A percentile compares a stretch with the other conserved stretches of the same genome.
Conservation (phyloP, 2,797 vertebrate genomes). For the Sebastes goodei region DNA sequence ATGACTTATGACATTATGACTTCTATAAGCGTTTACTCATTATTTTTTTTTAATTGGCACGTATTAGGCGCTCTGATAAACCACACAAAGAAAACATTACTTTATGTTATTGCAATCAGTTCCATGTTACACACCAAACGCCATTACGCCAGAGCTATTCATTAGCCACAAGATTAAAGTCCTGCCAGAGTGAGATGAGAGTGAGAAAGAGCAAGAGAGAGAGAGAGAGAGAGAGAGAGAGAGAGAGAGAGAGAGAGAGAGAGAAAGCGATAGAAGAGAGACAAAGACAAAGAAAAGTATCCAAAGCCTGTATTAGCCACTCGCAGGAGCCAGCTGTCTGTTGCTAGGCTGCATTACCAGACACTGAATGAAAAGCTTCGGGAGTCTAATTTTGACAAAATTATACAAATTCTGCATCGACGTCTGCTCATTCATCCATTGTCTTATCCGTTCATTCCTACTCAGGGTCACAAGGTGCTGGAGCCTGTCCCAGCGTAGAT, state of each 20-base stretch:
- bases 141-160: constrained; percentile 16
- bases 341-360: constrained; percentile 67
- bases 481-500: constrained; percentile 40
- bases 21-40: neutral
- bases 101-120: constrained; percentile 15
- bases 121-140: constrained; percentile 11
- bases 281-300: constrained; percentile 24
- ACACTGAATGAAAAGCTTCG: constrained; percentile 42
- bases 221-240: neutral
- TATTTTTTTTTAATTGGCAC: neutral
- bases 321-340: constrained; percentile 62
- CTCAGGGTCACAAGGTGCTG: constrained; percentile 44
- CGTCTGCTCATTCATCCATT: constrained; percentile 44
- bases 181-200: constrained; percentile 28
- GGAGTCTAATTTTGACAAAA: constrained; percentile 43
- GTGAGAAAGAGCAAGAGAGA: constrained; percentile 4
- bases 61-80: constrained; percentile 1
- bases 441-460: constrained; percentile 35
- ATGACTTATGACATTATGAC: neutral
- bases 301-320: constrained; percentile 32
- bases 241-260: neutral
- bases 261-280: neutral
- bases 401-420: constrained; percentile 35
- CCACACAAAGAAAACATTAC: neutral
- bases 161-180: constrained; percentile 28